phyloP scores from a whole-genome alignment of 2,113 vertebrate genomes.

The Penelope pileata region DNA sequence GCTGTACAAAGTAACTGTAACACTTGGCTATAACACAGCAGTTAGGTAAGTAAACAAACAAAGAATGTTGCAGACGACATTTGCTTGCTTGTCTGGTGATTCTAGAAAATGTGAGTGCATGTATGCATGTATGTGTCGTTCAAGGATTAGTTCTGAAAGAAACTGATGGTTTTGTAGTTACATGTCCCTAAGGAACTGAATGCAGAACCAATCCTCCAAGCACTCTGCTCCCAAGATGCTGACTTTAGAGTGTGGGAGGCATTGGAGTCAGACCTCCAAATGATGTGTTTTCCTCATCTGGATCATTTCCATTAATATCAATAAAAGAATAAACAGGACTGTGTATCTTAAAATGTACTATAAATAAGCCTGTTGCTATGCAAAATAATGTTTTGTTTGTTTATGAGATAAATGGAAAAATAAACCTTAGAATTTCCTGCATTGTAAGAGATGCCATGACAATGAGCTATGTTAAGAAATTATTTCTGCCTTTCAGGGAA shows the following conservation, averaged over 20 bases:
- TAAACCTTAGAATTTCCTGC: not conserved
- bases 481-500: not conserved
- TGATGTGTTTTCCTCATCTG: not conserved
- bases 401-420: slow-evolving; percentile 22
- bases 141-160: not conserved
- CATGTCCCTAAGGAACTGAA: not conserved
- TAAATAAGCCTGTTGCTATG: slow-evolving; percentile 33
- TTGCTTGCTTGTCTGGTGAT: too few species aligned
- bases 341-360: not conserved
- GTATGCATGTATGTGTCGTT: rapidly evolving
- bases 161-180: not conserved
- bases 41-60: not conserved
- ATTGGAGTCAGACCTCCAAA: not conserved
- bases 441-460: not conserved
- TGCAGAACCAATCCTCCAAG: not conserved
- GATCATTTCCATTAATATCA: slow-evolving; percentile 1
- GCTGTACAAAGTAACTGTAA: not conserved
- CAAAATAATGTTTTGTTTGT: slow-evolving; percentile 16
- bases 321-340: not conserved
- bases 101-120: not conserved
- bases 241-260: not conserved
- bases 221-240: not conserved
- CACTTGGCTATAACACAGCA: not conserved
- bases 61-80: not conserved
- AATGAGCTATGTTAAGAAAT: not conserved